These are phyloP conservation scores for Pteronura brasiliensis DNA, from an alignment of 2,113 vertebrate genomes.

Conservation along the genomic window DNA sequence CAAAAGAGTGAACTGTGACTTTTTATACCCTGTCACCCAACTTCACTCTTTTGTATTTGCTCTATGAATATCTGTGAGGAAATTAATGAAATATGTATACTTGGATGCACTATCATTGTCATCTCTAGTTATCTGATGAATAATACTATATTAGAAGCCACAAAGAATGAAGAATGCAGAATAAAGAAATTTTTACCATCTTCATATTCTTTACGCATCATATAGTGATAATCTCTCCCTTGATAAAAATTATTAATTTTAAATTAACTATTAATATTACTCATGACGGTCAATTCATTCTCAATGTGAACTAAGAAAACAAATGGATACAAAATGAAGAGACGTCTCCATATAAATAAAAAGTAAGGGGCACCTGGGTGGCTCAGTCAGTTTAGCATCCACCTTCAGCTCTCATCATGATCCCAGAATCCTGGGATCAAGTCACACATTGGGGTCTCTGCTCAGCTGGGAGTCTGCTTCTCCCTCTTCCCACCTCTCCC, in stretches of 20 bases:
- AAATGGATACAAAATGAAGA: background rate
- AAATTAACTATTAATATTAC: background rate
- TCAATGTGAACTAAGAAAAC: background rate
- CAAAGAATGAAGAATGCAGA: background rate
- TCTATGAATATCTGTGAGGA: background rate
- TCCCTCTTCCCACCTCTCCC: background rate
- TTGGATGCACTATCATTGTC: background rate
- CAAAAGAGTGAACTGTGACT: background rate
- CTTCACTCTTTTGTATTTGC: background rate
- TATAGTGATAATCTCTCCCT: background rate
- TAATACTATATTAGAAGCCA: background rate
- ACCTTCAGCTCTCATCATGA: background rate
- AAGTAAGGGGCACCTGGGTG: background rate
- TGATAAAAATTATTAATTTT: background rate
- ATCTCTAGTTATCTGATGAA: constrained; percentile 1
- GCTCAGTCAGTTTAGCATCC: background rate
- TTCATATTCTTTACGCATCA: background rate
- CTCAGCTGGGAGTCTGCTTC: background rate
- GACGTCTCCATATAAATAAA: background rate
- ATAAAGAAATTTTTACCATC: background rate
- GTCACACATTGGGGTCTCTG: background rate
- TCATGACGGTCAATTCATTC: background rate
- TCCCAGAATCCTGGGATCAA: background rate
- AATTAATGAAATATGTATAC: background rate
- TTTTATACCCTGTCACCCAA: background rate